Percentiles rank a stretch among this genome's conserved stretches.
phyloP scores from a whole-genome alignment of 2,797 vertebrate genomes.

The Lophotriccus pileatus region DNA sequence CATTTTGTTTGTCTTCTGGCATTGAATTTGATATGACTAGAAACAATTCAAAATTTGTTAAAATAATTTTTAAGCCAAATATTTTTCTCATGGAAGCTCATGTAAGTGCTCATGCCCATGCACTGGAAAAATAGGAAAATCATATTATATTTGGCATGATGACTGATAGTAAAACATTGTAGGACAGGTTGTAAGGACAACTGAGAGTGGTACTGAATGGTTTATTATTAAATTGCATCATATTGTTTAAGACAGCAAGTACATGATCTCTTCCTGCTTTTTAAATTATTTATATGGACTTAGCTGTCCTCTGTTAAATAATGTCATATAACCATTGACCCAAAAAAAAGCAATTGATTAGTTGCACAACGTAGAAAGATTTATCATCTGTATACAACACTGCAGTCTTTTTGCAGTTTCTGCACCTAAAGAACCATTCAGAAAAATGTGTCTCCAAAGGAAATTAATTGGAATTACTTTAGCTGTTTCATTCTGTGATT shows the following conservation, averaged over 20 bases:
- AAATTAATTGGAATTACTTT: background rate
- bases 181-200: background rate
- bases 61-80: conserved; percentile 5
- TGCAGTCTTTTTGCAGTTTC: background rate
- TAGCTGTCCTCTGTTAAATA: background rate
- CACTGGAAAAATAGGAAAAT: background rate
- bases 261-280: background rate
- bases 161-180: background rate
- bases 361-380: background rate
- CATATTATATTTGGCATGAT: background rate
- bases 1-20: background rate
- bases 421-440: background rate
- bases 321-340: background rate
- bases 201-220: background rate
- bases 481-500: background rate
- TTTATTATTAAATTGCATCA: background rate
- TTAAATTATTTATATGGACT: background rate
- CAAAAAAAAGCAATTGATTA: background rate
- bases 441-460: background rate
- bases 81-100: background rate
- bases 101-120: background rate
- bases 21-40: background rate
- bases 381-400: background rate
- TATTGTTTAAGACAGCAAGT: background rate
- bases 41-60: conserved; percentile 6